A percentile compares a stretch with the other conserved stretches of the same genome.
Evolutionary conservation across 1,140 invertebrate genomes (phyloP).

Genomic region (Rhopalosiphum maidis): DNA sequence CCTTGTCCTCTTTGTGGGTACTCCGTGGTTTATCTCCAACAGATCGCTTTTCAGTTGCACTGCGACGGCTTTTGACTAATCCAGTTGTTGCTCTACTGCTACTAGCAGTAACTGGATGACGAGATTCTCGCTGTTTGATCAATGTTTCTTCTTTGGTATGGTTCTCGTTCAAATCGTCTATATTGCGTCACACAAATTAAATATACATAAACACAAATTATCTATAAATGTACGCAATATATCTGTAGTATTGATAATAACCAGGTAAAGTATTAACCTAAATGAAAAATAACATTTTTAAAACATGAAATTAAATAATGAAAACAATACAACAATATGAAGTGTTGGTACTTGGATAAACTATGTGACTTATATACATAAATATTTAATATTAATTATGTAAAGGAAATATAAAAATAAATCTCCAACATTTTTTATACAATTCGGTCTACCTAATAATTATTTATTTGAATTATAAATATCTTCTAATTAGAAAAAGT

Average conservation of each 20-base stretch:
- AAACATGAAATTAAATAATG: constrained; percentile 18
- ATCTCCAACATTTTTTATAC: neutral
- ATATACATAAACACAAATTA: constrained; percentile 54
- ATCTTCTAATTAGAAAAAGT: neutral
- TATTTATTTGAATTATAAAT: neutral
- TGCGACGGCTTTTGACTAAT: constrained; percentile 45
- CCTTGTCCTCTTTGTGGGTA: constrained; percentile 52
- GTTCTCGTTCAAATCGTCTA: constrained; percentile 55
- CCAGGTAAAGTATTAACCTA: constrained; percentile 18
- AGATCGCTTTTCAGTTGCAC: constrained; percentile 43
- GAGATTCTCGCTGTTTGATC: constrained; percentile 47
- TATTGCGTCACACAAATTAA: constrained; percentile 56
- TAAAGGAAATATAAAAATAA: neutral
- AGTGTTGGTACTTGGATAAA: neutral
- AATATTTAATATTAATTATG: neutral
- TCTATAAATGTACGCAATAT: neutral
- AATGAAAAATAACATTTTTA: constrained; percentile 23
- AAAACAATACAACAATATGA: neutral
- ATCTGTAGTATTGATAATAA: constrained; percentile 6
- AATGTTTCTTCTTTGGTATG: constrained; percentile 46
- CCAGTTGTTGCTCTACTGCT: constrained; percentile 33
- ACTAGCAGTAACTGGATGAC: constrained; percentile 40
- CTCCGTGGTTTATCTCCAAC: constrained; percentile 50
- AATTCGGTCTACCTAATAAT: neutral
- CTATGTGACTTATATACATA: neutral